A percentile compares a stretch with the other conserved stretches of the same genome.
Evolutionary conservation across 2,797 vertebrate species (phyloP).

Genomic region (Pteronotus mesoamericanus): DNA sequence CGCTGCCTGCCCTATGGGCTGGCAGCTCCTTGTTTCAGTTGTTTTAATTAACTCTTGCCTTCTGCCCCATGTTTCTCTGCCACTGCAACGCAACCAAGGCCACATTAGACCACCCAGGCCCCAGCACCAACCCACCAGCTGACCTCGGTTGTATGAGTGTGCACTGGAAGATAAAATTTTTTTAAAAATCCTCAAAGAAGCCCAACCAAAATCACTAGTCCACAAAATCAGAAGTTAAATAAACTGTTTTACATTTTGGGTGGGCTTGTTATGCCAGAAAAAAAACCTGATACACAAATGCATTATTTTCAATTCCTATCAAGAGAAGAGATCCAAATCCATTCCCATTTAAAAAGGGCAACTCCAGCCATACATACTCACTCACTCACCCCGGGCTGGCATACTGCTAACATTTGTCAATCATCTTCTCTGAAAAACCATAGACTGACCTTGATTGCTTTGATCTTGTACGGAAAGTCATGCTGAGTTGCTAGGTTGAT

Average conservation of each 20-base stretch:
- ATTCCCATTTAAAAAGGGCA: background rate
- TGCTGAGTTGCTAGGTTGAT: too few relatives aligned
- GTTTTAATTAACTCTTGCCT: background rate
- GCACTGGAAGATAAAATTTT: background rate
- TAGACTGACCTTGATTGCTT: background rate
- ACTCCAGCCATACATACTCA: background rate
- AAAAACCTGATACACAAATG: background rate
- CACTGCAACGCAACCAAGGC: background rate
- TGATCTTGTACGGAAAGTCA: background rate
- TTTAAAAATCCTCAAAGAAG: background rate
- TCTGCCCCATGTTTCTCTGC: background rate
- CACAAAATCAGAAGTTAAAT: background rate
- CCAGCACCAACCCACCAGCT: background rate
- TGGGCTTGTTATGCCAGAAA: background rate
- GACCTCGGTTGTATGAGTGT: background rate
- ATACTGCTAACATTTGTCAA: background rate
- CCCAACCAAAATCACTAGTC: background rate
- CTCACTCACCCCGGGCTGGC: background rate
- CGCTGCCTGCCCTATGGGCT: background rate
- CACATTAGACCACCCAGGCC: background rate
- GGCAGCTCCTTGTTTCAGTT: background rate
- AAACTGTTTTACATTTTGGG: background rate
- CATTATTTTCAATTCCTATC: background rate
- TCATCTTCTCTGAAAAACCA: background rate
- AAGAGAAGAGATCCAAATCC: background rate